A percentile compares a stretch with the other conserved stretches of the same genome.
Conservation (phyloP, 2,888 invertebrate species). For the Poecilus cupreus region DNA sequence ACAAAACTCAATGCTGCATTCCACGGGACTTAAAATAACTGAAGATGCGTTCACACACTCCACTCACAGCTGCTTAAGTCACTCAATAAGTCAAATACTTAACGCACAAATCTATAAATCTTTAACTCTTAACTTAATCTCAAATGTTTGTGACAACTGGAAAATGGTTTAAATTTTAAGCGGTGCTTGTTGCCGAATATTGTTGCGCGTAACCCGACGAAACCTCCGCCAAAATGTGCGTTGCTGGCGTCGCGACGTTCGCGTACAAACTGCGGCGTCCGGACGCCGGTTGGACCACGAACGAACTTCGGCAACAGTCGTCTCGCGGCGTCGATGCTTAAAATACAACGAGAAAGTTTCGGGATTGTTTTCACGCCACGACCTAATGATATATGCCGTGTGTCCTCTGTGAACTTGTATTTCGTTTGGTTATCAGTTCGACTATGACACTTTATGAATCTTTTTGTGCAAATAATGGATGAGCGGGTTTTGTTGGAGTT, state of each 20-base stretch:
- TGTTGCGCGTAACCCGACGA: not conserved
- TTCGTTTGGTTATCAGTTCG: conserved; percentile 15
- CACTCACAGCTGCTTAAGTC: not conserved
- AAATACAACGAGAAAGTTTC: conserved; percentile 49
- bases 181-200: not conserved
- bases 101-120: not conserved
- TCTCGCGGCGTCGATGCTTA: conserved; percentile 29
- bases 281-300: not conserved
- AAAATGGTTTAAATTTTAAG: not conserved
- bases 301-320: conserved; percentile 30
- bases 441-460: not conserved
- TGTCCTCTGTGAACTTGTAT: not conserved
- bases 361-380: conserved; percentile 19
- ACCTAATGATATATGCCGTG: conserved; percentile 21
- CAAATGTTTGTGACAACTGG: not conserved
- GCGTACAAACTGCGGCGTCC: conserved; percentile 46
- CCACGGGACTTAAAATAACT: conserved; percentile 38
- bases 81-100: not conserved
- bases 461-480: not conserved
- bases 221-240: not conserved
- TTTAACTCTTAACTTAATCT: not conserved
- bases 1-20: conserved; percentile 45
- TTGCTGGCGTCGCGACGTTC: conserved; percentile 7
- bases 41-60: conserved; percentile 21
- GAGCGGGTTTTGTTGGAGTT: not conserved